Percentiles rank a stretch among this genome's conserved stretches.
Evolutionary conservation across 1,140 invertebrate genomes (phyloP).

Genomic region (Halictus rubicundus): DNA sequence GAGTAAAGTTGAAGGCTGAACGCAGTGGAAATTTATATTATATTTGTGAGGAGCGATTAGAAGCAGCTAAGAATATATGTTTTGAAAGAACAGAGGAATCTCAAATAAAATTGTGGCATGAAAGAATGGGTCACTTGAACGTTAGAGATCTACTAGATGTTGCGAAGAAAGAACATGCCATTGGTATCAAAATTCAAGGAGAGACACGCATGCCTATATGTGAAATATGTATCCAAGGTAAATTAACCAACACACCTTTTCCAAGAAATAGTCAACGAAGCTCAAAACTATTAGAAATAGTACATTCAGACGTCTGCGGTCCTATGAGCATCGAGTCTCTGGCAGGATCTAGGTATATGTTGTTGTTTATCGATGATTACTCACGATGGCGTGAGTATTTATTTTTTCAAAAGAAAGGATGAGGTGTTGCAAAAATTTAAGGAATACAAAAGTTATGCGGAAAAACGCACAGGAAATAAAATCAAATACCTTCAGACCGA

Average conservation of each 20-base stretch:
- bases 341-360: slow-evolving; percentile 65
- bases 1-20: neutral
- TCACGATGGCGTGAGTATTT: slow-evolving; percentile 62
- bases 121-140: neutral
- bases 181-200: neutral
- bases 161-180: neutral
- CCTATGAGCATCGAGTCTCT: slow-evolving; percentile 55
- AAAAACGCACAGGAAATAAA: neutral
- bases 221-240: slow-evolving; percentile 4
- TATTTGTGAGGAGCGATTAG: neutral
- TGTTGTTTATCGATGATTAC: slow-evolving; percentile 71
- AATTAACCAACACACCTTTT: slow-evolving; percentile 1
- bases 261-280: neutral
- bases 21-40: neutral
- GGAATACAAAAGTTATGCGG: slow-evolving; percentile 52
- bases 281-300: slow-evolving; percentile 46
- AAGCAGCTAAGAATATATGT: neutral
- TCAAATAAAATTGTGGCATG: neutral
- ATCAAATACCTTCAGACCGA: neutral
- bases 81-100: slow-evolving; percentile 20
- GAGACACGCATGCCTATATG: neutral
- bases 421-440: slow-evolving; percentile 66
- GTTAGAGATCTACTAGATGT: neutral
- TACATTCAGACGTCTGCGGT: slow-evolving; percentile 66
- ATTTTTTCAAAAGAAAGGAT: slow-evolving; percentile 70